phyloP scores from a whole-genome alignment of 2,888 invertebrate species.

The Rhogogaster chlorosoma region DNA sequence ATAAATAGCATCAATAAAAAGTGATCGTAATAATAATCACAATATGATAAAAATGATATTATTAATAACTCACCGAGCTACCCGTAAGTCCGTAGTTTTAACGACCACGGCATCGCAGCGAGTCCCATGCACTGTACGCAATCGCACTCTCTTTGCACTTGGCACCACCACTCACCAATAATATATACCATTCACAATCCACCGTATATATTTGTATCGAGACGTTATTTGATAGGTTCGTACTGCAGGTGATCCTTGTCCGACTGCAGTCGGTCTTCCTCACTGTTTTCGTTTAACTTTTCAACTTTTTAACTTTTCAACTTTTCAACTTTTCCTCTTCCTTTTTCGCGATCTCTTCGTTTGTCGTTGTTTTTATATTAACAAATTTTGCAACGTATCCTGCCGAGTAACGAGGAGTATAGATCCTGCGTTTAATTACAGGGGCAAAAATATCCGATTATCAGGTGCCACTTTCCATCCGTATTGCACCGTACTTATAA shows the following conservation, averaged over 20 bases:
- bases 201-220: constrained; percentile 34
- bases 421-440: background rate
- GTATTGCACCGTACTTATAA: constrained; percentile 38
- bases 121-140: constrained; percentile 67
- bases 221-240: constrained; percentile 8
- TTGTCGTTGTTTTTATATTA: background rate
- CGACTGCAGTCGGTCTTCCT: background rate
- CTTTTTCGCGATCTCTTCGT: background rate
- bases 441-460: constrained; percentile 21
- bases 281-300: background rate
- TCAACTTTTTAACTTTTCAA: background rate
- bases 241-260: constrained; percentile 18
- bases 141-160: constrained; percentile 64
- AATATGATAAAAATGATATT: background rate
- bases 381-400: constrained; percentile 42
- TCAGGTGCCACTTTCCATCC: constrained; percentile 39
- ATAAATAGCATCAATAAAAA: constrained; percentile 42
- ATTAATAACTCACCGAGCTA: constrained; percentile 72
- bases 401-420: background rate
- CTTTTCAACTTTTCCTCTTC: background rate
- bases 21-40: background rate
- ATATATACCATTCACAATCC: constrained; percentile 65
- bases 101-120: constrained; percentile 75
- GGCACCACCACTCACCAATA: constrained; percentile 66
- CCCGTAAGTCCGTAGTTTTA: constrained; percentile 73